Evolutionary conservation across 2,888 invertebrate species (phyloP).

Genomic region (Chloromyia formosa): DNA sequence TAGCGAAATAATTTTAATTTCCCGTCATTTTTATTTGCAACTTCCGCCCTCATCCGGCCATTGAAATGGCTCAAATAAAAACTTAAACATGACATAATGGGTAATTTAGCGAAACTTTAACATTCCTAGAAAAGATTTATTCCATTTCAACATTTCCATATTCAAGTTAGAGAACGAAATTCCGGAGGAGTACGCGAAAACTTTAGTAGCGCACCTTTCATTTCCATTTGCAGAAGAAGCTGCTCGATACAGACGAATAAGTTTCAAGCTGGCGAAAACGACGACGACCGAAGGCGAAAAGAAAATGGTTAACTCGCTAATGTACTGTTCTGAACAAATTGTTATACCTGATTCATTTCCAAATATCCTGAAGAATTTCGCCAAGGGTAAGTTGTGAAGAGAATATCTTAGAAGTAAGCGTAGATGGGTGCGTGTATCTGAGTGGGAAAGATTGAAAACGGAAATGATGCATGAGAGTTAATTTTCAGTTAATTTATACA

Average conservation of each 20-base stretch:
- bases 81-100: constrained; percentile 36
- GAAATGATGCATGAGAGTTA: constrained; percentile 19
- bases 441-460: neutral
- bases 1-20: constrained; percentile 13
- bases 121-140: constrained; percentile 22
- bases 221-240: neutral
- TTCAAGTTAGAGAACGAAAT: neutral
- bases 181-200: neutral
- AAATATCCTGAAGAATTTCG: constrained; percentile 51
- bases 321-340: constrained; percentile 52
- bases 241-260: neutral
- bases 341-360: constrained; percentile 50
- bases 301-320: constrained; percentile 48
- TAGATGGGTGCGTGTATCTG: neutral
- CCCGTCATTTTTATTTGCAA: constrained; percentile 28
- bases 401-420: neutral
- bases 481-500: neutral
- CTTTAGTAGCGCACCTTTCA: too few species aligned
- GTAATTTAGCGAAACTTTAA: constrained; percentile 21
- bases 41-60: too few species aligned
- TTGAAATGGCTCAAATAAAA: constrained; percentile 28
- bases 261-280: neutral
- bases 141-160: neutral
- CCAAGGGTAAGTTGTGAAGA: constrained; percentile 50
- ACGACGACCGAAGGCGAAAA: neutral